phyloP scores from a whole-genome alignment of 2,888 invertebrate genomes.

The Monochamus alternatus region DNA sequence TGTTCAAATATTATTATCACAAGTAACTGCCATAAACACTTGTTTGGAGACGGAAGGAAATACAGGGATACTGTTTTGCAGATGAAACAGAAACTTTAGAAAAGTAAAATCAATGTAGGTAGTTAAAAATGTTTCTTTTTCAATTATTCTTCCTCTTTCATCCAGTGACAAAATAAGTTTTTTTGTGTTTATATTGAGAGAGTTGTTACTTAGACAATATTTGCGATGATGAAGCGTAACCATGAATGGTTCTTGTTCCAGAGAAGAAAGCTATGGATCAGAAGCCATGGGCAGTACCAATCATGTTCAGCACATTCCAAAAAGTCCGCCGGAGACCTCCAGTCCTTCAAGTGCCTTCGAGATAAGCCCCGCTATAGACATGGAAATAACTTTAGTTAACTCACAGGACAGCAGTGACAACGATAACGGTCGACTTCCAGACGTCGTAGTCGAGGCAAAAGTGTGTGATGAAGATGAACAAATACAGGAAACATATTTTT shows the following conservation, averaged over 20 bases:
- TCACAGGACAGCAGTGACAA: slow-evolving; percentile 64
- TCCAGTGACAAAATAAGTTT: too few relatives aligned
- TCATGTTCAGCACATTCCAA: slow-evolving; percentile 65
- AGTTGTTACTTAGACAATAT: too few relatives aligned
- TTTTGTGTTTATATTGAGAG: too few relatives aligned
- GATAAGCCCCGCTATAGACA: slow-evolving; percentile 61
- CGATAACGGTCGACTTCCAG: slow-evolving; percentile 73
- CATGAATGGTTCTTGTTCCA: slow-evolving; percentile 47
- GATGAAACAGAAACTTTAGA: too few relatives aligned
- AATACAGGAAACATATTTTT: slow-evolving; percentile 74
- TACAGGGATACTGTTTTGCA: too few relatives aligned
- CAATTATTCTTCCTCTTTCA: too few relatives aligned
- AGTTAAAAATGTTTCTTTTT: too few relatives aligned
- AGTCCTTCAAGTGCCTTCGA: slow-evolving; percentile 67
- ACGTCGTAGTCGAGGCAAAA: slow-evolving; percentile 73
- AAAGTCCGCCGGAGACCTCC: slow-evolving; percentile 61
- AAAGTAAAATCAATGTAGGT: too few relatives aligned
- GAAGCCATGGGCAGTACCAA: slow-evolving; percentile 69
- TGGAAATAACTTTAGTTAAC: slow-evolving; percentile 66
- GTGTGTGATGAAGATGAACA: slow-evolving; percentile 69
- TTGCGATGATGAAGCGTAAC: neutral
- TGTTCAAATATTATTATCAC: too few relatives aligned
- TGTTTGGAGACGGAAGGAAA: too few relatives aligned
- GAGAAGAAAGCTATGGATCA: slow-evolving; percentile 70
- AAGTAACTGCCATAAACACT: too few relatives aligned